Conservation (phyloP, 2,113 vertebrate species). For the Meriones unguiculatus region DNA sequence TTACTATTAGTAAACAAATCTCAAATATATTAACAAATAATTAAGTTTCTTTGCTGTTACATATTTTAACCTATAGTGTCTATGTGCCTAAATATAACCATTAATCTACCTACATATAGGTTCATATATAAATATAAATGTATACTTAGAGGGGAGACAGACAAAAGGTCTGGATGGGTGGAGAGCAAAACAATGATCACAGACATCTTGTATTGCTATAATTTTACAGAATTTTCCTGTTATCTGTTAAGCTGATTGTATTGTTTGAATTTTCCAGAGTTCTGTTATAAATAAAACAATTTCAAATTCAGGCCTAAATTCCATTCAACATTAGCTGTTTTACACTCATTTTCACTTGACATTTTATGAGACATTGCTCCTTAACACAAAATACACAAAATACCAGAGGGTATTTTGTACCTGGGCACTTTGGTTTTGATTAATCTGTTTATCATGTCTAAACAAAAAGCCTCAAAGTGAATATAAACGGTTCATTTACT, state of each 20-base stretch:
- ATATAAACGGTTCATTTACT: background rate
- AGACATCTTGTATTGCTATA: background rate
- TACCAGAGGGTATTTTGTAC: background rate
- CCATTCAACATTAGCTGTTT: background rate
- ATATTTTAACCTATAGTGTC: background rate
- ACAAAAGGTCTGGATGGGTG: background rate
- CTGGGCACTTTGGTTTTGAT: background rate
- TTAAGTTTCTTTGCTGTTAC: background rate
- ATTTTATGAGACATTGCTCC: background rate
- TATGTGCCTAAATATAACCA: background rate
- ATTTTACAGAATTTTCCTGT: background rate
- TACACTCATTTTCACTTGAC: background rate
- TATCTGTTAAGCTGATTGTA: background rate
- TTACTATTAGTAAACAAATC: background rate
- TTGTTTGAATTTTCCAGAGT: background rate
- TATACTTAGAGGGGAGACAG: background rate
- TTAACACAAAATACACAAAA: too few relatives aligned
- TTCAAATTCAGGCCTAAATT: background rate
- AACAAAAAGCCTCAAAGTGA: background rate
- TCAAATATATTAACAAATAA: constrained; percentile 10
- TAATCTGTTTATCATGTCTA: background rate
- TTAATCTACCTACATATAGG: background rate
- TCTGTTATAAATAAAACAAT: constrained; percentile 34
- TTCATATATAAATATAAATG: background rate
- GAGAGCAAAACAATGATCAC: background rate